phyloP scores from a whole-genome alignment of 2,888 invertebrate genomes.

The Lithosia quadra region DNA sequence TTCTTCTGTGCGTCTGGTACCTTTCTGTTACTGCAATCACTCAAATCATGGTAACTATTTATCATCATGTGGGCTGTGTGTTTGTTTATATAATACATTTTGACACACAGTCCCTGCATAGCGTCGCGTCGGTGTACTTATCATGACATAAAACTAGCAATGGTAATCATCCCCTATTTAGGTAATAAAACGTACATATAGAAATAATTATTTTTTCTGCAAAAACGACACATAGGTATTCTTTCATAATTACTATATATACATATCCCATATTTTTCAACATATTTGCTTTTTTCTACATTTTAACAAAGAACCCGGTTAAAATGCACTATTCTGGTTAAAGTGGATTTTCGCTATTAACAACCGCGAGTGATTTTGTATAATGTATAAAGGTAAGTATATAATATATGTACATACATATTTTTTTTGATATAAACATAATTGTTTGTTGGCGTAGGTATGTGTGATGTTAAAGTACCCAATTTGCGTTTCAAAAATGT shows the following conservation, averaged over 20 bases:
- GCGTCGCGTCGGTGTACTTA: background rate
- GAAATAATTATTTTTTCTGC: background rate
- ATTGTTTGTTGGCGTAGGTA: conserved; percentile 8
- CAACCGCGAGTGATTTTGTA: conserved; percentile 22
- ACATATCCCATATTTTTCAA: background rate
- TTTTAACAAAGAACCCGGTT: background rate
- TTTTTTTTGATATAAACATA: conserved; percentile 18
- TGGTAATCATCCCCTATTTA: too few species aligned
- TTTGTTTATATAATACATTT: background rate
- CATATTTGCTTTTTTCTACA: background rate
- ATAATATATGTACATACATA: conserved; percentile 28
- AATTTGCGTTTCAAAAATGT: background rate
- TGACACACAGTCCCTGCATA: background rate
- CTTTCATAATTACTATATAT: too few species aligned
- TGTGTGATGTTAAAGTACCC: background rate
- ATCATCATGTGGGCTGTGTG: background rate
- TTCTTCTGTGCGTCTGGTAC: too few species aligned
- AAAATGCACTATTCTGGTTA: background rate
- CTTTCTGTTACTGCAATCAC: too few species aligned
- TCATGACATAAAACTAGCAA: background rate
- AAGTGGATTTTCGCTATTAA: conserved; percentile 2
- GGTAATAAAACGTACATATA: background rate
- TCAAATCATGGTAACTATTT: background rate
- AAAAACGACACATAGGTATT: background rate
- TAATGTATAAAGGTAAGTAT: conserved; percentile 20